phyloP scores from a whole-genome alignment of 2,797 vertebrate species.

The Pseudomugil gertrudae region DNA sequence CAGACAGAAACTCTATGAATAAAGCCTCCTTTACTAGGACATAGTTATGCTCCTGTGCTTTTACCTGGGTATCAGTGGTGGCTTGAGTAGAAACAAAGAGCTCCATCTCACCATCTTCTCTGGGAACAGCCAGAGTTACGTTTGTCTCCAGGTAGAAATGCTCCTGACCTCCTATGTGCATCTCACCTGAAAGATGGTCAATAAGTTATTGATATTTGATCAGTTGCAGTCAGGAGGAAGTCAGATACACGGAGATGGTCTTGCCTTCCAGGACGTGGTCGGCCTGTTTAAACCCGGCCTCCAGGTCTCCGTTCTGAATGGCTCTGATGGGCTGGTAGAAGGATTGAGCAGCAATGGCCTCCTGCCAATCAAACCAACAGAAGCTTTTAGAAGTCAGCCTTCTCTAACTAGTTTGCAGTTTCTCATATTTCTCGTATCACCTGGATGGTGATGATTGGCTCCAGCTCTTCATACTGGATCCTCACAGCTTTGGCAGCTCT shows the following conservation, averaged over 20 bases:
- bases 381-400: not conserved
- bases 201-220: not conserved
- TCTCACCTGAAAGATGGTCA: constrained; percentile 82
- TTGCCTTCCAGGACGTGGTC: constrained; percentile 91
- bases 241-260: not conserved
- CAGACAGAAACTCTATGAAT: not conserved
- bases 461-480: constrained; percentile 88
- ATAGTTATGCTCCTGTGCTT: no score
- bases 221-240: not conserved
- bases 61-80: constrained; percentile 70
- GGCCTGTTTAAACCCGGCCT: constrained; percentile 89
- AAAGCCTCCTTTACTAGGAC: no score
- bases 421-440: constrained; percentile 67
- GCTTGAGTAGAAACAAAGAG: constrained; percentile 92
- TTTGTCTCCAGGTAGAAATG: constrained; percentile 98
- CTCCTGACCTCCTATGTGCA: constrained; percentile 93
- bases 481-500: constrained; percentile 88
- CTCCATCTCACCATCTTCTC: constrained; percentile 94
- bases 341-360: constrained; percentile 89
- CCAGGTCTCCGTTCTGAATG: constrained; percentile 88
- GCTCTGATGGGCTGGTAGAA: constrained; percentile 85
- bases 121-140: constrained; percentile 89
- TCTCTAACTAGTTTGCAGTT: not conserved
- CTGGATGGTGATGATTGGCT: constrained; percentile 90
- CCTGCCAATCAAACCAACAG: constrained; percentile 77